phyloP scores from a whole-genome alignment of 2,888 invertebrate genomes.

The Coremacera marginata region DNA sequence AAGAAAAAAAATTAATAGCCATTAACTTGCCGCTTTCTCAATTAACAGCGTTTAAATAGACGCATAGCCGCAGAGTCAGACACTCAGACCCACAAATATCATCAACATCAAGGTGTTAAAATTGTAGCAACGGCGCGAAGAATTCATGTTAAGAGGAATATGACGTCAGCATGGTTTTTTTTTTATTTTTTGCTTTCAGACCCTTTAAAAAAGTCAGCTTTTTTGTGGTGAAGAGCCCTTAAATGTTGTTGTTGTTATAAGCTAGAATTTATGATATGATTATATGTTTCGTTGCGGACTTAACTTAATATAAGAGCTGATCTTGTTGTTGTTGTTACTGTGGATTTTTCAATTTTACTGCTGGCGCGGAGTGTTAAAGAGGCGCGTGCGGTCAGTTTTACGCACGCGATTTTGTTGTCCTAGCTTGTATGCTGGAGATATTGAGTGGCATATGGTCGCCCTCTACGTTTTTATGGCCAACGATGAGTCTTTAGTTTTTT shows the following conservation, averaged over 20 bases:
- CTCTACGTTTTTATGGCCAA: not conserved
- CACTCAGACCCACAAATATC: not conserved
- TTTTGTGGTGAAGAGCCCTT: not conserved
- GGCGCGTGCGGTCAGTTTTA: conserved; percentile 21
- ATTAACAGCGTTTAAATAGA: conserved; percentile 53
- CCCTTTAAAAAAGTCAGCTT: not conserved
- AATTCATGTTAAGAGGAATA: not conserved
- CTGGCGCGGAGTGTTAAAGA: not conserved
- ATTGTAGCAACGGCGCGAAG: conserved; percentile 10
- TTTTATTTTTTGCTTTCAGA: no score
- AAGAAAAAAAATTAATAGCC: not conserved
- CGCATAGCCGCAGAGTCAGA: not conserved
- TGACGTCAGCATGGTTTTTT: conserved; percentile 6
- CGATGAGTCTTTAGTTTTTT: not conserved
- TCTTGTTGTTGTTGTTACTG: no score
- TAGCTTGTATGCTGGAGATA: not conserved
- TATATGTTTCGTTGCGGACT: not conserved
- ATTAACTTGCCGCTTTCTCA: conserved; percentile 29
- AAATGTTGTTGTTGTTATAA: not conserved
- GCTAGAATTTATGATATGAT: conserved; percentile 30
- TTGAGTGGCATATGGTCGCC: not conserved
- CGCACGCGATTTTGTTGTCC: conserved; percentile 17
- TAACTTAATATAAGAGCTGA: not conserved
- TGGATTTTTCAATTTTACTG: not conserved
- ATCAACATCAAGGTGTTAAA: conserved; percentile 33